Evolutionary conservation across 2,888 invertebrate species (phyloP), one percentile per base, ranked within the genome.

Genomic region (Cepaea hortensis): DNA sequence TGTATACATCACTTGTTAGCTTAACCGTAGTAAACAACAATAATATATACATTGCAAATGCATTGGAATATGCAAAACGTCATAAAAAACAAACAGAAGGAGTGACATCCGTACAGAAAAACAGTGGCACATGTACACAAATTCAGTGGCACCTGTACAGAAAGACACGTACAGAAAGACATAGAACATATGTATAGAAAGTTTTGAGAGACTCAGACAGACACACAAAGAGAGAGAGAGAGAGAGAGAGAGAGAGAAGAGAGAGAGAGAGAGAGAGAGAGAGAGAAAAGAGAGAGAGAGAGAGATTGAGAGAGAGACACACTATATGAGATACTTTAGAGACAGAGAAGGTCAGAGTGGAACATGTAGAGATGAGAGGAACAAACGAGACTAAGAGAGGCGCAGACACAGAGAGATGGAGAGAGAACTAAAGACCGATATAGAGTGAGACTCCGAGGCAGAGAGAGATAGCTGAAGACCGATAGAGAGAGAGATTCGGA

Each of bases 161-260:
- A 18, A 65, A 65, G 18, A 65, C 18, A 65, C 18, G 65, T 65
- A 15, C 18, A 18, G 65, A 65, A 65, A 65, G 18, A 65, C 9
- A 65, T 15, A 65, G 18, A 65, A 65, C 18, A 65, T 65, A 65
- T 65, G 18, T 65, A 65, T 65, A 65, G 9, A 65, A 1, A 65
- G 9, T 15, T 15, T 0, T 35, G 35, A 35, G 35, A 35, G 35
- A 35, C 35, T 35, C 35, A 35, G 35, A 65, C 18, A 65, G 0
- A 65, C 18, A 18, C 65, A 65, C 0, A 18, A 1, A 65, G 9
- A 18, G 65, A 65, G 65, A 65, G 65, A 65, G 65, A 65, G 65
- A 65, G 65, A 65, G 65, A 65, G 65, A 65, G 65, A 65, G 65
- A 65, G 65, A 65, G 65, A 65, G 65, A 65, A 65, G 65, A 65